A percentile compares a stretch with the other conserved stretches of the same genome.
phyloP scores from a whole-genome alignment of 2,888 invertebrate genomes.

The Aricia artaxerxes region DNA sequence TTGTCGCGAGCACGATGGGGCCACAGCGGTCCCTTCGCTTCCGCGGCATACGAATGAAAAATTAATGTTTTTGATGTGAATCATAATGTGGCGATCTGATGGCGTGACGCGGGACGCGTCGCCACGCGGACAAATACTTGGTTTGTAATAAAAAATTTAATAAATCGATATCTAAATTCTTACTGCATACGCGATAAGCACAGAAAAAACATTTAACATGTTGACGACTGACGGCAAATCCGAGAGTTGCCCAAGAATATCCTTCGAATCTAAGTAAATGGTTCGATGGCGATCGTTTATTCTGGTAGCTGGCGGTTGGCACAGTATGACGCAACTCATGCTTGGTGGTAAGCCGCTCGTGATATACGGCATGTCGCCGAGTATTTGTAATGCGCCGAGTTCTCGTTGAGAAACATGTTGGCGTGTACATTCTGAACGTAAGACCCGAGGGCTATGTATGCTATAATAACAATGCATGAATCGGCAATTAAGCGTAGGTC shows the following conservation, averaged over 20 bases:
- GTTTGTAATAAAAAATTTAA: not conserved
- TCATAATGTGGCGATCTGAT: not conserved
- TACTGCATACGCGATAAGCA: not conserved
- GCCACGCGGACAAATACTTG: not conserved
- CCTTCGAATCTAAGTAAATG: not conserved
- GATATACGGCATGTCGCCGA: conserved; percentile 22
- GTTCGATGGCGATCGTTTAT: not conserved
- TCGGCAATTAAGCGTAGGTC: not conserved
- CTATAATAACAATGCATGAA: not conserved
- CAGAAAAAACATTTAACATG: not conserved
- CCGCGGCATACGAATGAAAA: not conserved
- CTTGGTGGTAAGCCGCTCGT: conserved; percentile 9
- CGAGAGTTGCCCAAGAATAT: not conserved
- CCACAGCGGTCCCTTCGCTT: not conserved
- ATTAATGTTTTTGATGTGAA: not conserved
- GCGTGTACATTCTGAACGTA: conserved; percentile 69
- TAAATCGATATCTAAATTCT: not conserved
- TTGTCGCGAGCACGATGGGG: conserved; percentile 2
- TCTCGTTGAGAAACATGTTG: conserved; percentile 53
- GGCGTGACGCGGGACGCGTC: not conserved
- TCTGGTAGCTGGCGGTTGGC: not conserved
- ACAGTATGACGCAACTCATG: conserved; percentile 21
- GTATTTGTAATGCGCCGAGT: conserved; percentile 19
- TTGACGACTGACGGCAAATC: not conserved
- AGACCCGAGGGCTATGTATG: conserved; percentile 47